Percentiles rank a stretch among this genome's conserved stretches.
phyloP scores from a whole-genome alignment of 2,797 vertebrate genomes.

The Acomys russatus region DNA sequence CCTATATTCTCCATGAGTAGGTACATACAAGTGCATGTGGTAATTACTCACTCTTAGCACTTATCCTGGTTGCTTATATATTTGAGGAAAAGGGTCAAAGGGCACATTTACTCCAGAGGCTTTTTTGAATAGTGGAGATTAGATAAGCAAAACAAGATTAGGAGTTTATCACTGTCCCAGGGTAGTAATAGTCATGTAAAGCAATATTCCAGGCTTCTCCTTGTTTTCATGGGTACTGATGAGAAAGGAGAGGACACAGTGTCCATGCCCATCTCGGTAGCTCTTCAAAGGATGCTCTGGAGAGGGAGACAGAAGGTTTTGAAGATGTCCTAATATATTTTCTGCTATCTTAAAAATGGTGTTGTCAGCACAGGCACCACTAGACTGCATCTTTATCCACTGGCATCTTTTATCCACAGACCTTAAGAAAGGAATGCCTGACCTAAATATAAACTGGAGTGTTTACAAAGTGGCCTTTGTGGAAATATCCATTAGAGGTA shows the following conservation, averaged over 20 bases:
- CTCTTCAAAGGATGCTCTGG: background rate
- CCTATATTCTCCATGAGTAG: too few species aligned
- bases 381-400: background rate
- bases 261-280: background rate
- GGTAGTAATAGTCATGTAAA: background rate
- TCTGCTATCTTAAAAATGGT: background rate
- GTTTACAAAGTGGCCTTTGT: background rate
- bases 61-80: background rate
- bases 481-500: background rate
- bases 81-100: background rate
- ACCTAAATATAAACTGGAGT: background rate
- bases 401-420: background rate
- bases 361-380: background rate
- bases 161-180: background rate
- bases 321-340: background rate
- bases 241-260: background rate
- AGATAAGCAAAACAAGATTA: background rate
- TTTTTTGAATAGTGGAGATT: background rate
- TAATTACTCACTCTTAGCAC: background rate
- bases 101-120: background rate
- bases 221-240: background rate
- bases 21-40: too few species aligned
- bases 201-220: background rate
- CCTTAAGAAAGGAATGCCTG: background rate
- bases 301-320: background rate